phyloP scores from a whole-genome alignment of 2,888 invertebrate genomes.

The Marasmarcha lunaedactyla region DNA sequence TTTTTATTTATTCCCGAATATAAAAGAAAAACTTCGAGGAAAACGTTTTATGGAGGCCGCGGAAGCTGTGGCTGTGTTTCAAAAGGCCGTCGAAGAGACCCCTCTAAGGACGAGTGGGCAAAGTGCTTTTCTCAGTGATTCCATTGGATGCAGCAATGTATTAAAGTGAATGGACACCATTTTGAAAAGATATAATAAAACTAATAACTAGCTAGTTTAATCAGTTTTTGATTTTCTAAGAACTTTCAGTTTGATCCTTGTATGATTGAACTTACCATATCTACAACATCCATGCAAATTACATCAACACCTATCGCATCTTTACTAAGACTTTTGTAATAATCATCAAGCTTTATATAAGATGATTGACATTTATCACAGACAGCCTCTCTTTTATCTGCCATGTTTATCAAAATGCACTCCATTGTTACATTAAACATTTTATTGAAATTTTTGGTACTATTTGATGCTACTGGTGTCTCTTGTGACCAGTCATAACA shows the following conservation, averaged over 20 bases:
- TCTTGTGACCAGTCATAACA: conserved; percentile 64
- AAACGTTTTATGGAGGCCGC: too few relatives aligned
- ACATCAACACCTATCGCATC: conserved; percentile 69
- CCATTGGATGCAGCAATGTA: too few relatives aligned
- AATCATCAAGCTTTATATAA: conserved; percentile 67
- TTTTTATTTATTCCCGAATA: neutral
- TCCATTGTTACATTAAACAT: conserved; percentile 48
- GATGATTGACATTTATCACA: conserved; percentile 66
- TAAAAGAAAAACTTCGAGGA: too few relatives aligned
- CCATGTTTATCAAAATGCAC: conserved; percentile 43
- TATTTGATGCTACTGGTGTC: conserved; percentile 51
- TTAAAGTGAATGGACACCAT: too few relatives aligned
- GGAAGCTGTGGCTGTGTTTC: too few relatives aligned
- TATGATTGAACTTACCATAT: conserved; percentile 74
- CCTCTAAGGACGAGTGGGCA: too few relatives aligned
- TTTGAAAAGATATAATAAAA: too few relatives aligned
- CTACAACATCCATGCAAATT: conserved; percentile 77
- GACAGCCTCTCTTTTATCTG: conserved; percentile 34
- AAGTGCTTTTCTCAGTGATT: too few relatives aligned
- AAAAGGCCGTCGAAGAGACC: too few relatives aligned
- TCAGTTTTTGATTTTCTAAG: too few relatives aligned
- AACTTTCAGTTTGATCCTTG: too few relatives aligned
- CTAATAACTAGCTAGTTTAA: too few relatives aligned
- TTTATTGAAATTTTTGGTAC: conserved; percentile 56
- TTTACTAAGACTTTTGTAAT: conserved; percentile 67